These are phyloP conservation scores for Hypena proboscidalis DNA, from an alignment of 2,888 invertebrate species.

Conservation along the genomic window DNA sequence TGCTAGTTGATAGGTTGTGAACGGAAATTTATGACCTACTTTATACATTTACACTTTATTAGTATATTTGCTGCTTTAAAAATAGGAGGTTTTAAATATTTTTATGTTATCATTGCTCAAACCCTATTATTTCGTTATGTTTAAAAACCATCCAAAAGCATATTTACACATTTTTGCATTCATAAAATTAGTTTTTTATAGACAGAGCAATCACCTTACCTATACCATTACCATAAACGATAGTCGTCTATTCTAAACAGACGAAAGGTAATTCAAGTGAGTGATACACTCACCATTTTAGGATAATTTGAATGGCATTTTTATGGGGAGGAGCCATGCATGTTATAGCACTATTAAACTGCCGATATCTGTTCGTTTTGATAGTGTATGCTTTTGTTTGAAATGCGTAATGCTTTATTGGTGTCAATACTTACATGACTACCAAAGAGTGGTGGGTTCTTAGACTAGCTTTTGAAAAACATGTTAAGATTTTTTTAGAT, in stretches of 20 bases:
- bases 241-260: slow-evolving; percentile 45
- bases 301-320: slow-evolving; percentile 78
- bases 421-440: background rate
- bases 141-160: too few relatives aligned
- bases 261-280: slow-evolving; percentile 66
- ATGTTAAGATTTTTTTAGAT: too few relatives aligned
- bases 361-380: slow-evolving; percentile 38
- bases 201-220: background rate
- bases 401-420: slow-evolving; percentile 22
- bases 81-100: too few relatives aligned
- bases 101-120: too few relatives aligned
- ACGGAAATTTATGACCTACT: too few relatives aligned
- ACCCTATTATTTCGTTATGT: too few relatives aligned
- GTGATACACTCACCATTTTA: slow-evolving; percentile 72
- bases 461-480: background rate
- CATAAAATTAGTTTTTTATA: too few relatives aligned
- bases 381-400: slow-evolving; percentile 16
- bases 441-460: background rate
- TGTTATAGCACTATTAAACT: slow-evolving; percentile 62
- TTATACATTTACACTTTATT: too few relatives aligned
- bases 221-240: background rate
- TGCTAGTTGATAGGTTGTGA: too few relatives aligned
- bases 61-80: too few relatives aligned
- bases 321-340: slow-evolving; percentile 63
- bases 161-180: too few relatives aligned